Evolutionary conservation across 2,888 invertebrate species (phyloP).

Genomic region (Carpatolechia fugitivella): DNA sequence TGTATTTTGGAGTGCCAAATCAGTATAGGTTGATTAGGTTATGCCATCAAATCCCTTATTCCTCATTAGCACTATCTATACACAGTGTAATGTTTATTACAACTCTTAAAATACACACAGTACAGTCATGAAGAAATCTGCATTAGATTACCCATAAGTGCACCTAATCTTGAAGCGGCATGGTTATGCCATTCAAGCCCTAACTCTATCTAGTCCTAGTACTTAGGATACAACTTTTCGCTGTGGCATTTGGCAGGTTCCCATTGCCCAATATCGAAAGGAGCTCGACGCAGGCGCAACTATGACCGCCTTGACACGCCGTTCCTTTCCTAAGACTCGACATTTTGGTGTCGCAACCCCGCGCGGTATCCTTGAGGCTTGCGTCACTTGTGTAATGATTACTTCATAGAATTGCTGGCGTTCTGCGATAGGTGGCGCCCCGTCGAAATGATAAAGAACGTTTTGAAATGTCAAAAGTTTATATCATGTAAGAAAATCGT

Average conservation of each 20-base stretch:
- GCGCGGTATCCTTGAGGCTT: constrained; percentile 40
- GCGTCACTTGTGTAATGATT: constrained; percentile 32
- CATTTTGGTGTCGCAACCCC: constrained; percentile 43
- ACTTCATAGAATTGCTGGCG: constrained; percentile 29
- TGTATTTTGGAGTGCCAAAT: too few species aligned
- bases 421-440: constrained; percentile 27
- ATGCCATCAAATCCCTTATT: too few species aligned
- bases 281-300: constrained; percentile 33
- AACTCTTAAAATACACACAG: too few species aligned
- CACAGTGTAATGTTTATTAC: too few species aligned
- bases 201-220: constrained; percentile 1
- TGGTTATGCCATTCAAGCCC: not conserved
- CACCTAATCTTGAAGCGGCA: too few species aligned
- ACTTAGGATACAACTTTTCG: constrained; percentile 7
- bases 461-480: constrained; percentile 8
- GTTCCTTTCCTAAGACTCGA: constrained; percentile 66
- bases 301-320: constrained; percentile 52
- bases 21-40: too few species aligned
- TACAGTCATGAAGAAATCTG: too few species aligned
- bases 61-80: too few species aligned
- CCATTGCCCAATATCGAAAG: constrained; percentile 65
- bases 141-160: too few species aligned
- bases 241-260: constrained; percentile 48
- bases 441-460: not conserved
- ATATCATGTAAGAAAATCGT: not conserved